These are phyloP conservation scores for Biston betularia DNA, from an alignment of 2,888 invertebrate species.

Conservation along the genomic window DNA sequence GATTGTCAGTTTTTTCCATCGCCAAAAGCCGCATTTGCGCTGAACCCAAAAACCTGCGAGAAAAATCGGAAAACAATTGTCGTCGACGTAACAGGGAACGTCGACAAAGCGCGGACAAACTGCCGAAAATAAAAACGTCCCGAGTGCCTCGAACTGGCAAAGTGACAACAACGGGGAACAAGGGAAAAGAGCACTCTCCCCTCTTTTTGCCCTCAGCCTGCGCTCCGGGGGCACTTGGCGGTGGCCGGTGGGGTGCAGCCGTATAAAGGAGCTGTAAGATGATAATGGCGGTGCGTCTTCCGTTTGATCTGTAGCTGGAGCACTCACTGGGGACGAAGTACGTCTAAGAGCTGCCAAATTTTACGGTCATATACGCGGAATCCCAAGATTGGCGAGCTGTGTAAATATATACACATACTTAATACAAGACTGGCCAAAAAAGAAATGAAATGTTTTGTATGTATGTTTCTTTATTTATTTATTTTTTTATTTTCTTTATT, in stretches of 20 bases:
- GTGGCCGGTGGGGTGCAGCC: slow-evolving; percentile 3
- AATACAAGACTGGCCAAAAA: no score
- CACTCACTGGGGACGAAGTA: not conserved
- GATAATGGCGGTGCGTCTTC: slow-evolving; percentile 1
- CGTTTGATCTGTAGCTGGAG: slow-evolving; percentile 1
- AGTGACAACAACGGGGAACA: slow-evolving; percentile 22
- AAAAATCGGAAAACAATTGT: slow-evolving; percentile 18
- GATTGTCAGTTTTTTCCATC: not conserved
- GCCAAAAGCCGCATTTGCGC: not conserved
- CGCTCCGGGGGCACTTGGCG: slow-evolving; percentile 11
- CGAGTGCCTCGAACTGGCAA: slow-evolving; percentile 21
- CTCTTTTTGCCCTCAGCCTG: slow-evolving; percentile 11
- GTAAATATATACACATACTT: no score
- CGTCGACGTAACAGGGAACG: slow-evolving; percentile 7
- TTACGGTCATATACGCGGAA: no score
- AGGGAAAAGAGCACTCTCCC: slow-evolving; percentile 1
- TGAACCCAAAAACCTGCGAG: slow-evolving; percentile 7
- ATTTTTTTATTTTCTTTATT: no score
- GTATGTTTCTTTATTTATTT: no score
- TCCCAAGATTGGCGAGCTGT: no score
- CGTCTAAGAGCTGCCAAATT: not conserved
- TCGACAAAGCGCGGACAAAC: slow-evolving; percentile 27
- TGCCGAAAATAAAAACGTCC: slow-evolving; percentile 23
- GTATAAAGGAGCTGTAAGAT: not conserved
- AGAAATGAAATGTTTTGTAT: no score